Base-by-base conservation (phyloP, 2,797 vertebrate species). In the Anolis apletophallus region DNA sequence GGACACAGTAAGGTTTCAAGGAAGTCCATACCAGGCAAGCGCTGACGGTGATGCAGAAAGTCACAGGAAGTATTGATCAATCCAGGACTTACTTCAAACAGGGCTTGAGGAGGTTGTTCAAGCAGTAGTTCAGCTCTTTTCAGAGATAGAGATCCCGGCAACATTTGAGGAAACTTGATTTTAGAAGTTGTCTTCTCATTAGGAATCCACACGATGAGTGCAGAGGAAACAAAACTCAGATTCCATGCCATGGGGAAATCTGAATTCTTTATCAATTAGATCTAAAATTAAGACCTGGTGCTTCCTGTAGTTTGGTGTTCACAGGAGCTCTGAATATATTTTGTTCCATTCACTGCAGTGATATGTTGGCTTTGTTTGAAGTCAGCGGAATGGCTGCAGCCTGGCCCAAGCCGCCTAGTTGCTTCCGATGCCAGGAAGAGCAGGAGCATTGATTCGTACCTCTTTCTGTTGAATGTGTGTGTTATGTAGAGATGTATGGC, bases 401-500 rank as follows among this genome's bases (percentile, higher is more conserved):
- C 71, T 32, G 29, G 19, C 32, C 3, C 11, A 52, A 55, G 16
- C 36, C 21, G 1, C 23, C 29, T 46, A n/a, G 21, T 36, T 81
- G 46, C 17, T 50, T 34, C 12, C 29, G 23, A 46, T 32, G 8
- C 23, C 52, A 72, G 8, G 7, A 9, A n/a, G 1, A 21, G 7
- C 9, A 1, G 29, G 32, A 3, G 10, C 29, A n/a, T 23, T 5
- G 17, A 7, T n/a, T 6, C 57, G 21, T 16, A 3, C 10, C 17
- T 3, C 32, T 10, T 29, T 19, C 26, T 23, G 5, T 46, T 46
- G 14, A 50, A 19, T 6, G 21, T n/a, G 5, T 54, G n/a, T 34
- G 21, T 55, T 89, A 40, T 29, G 80, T 85, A 90, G 83, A 67
- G 74, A 73, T 90, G 83, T 34, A 46, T 80, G 85, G 87, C 82